These are phyloP conservation scores for Cavia porcellus DNA, from an alignment of 2,113 vertebrate genomes.

Conservation along the genomic window DNA sequence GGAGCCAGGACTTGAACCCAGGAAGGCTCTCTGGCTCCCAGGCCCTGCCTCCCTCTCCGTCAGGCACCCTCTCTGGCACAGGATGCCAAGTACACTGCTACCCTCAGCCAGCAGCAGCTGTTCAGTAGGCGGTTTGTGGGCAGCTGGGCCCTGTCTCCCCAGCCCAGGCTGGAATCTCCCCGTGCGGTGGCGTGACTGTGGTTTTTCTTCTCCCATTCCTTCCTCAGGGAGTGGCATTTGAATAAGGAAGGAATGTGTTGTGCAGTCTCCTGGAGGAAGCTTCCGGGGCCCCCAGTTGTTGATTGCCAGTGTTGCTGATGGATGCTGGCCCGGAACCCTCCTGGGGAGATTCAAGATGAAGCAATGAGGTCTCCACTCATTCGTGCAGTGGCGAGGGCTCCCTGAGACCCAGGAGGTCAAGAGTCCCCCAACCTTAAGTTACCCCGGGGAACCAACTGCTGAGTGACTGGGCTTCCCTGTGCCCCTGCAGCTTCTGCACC, in stretches of 20 bases:
- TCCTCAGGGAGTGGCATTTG: not conserved
- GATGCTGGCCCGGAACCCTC: not conserved
- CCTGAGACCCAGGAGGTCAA: not conserved
- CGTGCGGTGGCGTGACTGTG: too few relatives aligned
- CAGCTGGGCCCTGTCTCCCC: not conserved
- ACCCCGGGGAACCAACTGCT: not conserved
- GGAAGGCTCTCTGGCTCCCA: not conserved
- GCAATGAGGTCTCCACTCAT: not conserved
- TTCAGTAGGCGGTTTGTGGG: not conserved
- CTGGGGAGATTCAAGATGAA: not conserved
- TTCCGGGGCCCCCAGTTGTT: not conserved
- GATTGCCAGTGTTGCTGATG: not conserved
- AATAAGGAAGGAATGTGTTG: not conserved
- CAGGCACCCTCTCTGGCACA: fast-evolving
- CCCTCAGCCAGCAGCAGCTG: not conserved
- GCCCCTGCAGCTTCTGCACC: not conserved
- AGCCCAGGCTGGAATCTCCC: not conserved
- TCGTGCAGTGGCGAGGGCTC: not conserved
- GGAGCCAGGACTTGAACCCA: not conserved
- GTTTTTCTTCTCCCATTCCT: not conserved
- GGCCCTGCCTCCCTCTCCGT: not conserved
- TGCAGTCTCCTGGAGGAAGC: not conserved
- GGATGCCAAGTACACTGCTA: fast-evolving
- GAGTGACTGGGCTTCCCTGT: fast-evolving
- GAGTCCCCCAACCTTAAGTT: too few relatives aligned